Evolutionary conservation across 2,113 vertebrate genomes (phyloP).

Genomic region (Corydoras sp.): DNA sequence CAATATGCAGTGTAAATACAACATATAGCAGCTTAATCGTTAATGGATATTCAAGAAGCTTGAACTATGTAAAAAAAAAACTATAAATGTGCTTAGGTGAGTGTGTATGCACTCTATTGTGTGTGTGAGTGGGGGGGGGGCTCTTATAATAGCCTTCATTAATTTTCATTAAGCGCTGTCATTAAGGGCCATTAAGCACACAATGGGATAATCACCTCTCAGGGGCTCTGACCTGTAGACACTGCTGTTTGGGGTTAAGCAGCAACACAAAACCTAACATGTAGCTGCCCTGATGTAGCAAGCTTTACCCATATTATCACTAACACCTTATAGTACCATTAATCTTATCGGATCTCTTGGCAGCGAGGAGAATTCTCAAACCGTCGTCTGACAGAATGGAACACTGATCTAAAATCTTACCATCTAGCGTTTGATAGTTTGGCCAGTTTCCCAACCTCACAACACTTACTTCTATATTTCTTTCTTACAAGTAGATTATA

Average conservation of each 20-base stretch:
- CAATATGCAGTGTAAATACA: no score
- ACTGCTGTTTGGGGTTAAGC: constrained; percentile 59
- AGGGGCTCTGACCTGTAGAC: constrained; percentile 62
- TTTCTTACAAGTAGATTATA: no score
- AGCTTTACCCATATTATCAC: constrained; percentile 14
- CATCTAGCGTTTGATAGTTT: no score
- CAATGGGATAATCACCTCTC: constrained; percentile 65
- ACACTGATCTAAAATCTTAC: constrained; percentile 3
- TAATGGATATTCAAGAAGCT: not conserved
- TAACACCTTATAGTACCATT: constrained; percentile 32
- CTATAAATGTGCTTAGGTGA: constrained; percentile 10
- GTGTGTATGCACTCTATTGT: constrained; percentile 16
- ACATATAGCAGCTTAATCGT: not conserved
- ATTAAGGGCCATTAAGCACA: constrained; percentile 60
- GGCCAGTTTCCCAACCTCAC: not conserved
- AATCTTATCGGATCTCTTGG: constrained; percentile 35
- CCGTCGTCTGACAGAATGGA: constrained; percentile 11
- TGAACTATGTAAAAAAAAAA: not conserved
- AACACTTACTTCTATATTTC: not conserved
- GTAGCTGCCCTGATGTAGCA: constrained; percentile 46
- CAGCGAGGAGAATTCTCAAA: constrained; percentile 10
- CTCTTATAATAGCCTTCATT: constrained; percentile 41
- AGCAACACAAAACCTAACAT: constrained; percentile 58
- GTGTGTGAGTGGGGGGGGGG: constrained; percentile 1
- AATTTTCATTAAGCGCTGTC: constrained; percentile 62